phyloP scores from a whole-genome alignment of 2,797 vertebrate species.

The Capromys pilorides region DNA sequence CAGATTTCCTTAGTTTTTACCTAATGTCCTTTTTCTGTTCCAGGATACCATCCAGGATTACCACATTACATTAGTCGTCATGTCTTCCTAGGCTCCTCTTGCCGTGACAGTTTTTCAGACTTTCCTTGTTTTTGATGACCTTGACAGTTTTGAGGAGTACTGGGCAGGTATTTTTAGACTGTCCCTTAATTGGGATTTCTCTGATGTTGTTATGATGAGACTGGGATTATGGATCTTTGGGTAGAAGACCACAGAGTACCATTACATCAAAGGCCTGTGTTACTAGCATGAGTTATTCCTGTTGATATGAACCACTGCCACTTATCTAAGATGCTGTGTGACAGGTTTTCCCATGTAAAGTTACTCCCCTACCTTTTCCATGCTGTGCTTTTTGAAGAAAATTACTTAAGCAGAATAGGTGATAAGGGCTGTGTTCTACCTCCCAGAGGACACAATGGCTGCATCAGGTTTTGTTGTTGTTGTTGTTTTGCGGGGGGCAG shows the following conservation, averaged over 20 bases:
- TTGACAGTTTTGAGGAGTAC: slow-evolving; percentile 69
- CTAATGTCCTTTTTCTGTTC: slow-evolving; percentile 61
- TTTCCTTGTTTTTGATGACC: slow-evolving; percentile 66
- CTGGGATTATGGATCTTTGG: not conserved
- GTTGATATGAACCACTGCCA: not conserved
- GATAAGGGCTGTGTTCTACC: not conserved
- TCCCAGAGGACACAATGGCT: not conserved
- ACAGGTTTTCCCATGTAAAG: not conserved
- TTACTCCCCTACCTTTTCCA: not conserved
- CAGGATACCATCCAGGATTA: slow-evolving; percentile 43
- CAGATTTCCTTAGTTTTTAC: slow-evolving; percentile 65
- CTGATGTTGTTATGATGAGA: not conserved
- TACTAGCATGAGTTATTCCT: not conserved
- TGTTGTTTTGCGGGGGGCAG: too few relatives aligned
- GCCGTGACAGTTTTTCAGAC: slow-evolving; percentile 61
- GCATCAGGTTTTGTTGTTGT: too few relatives aligned
- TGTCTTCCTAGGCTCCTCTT: slow-evolving; percentile 22
- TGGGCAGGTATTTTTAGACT: slow-evolving; percentile 66
- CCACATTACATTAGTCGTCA: slow-evolving; percentile 55
- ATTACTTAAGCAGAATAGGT: not conserved
- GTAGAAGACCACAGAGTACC: slow-evolving; percentile 39
- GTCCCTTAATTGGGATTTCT: not conserved
- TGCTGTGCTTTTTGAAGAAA: not conserved
- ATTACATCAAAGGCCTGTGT: not conserved
- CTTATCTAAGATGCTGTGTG: not conserved